Conservation (phyloP, 2,888 invertebrate genomes). For the Tethea ocularis region DNA sequence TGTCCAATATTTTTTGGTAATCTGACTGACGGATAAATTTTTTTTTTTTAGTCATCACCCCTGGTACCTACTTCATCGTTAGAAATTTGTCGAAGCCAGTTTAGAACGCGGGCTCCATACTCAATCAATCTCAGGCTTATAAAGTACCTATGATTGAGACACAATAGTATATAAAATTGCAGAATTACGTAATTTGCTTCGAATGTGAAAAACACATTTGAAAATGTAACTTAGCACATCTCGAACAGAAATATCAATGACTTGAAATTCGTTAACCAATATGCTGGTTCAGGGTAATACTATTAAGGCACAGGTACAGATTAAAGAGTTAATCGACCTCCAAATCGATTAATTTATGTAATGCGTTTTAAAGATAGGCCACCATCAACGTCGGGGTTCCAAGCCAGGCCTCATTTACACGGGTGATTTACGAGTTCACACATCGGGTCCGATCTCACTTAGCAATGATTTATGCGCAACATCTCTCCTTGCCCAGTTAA, state of each 20-base stretch:
- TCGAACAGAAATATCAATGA: not conserved
- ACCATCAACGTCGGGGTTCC: conserved; percentile 63
- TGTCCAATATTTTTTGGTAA: too few relatives aligned
- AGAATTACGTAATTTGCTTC: too few relatives aligned
- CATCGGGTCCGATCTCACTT: conserved; percentile 80
- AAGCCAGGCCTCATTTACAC: conserved; percentile 72
- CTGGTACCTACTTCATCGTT: too few relatives aligned
- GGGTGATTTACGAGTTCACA: conserved; percentile 81
- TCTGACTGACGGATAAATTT: too few relatives aligned
- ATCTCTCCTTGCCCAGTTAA: conserved; percentile 75
- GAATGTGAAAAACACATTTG: too few relatives aligned
- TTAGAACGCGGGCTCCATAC: too few relatives aligned
- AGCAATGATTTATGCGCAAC: conserved; percentile 80
- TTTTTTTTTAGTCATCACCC: too few relatives aligned
- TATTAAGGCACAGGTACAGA: conserved; percentile 27
- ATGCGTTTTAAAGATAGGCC: conserved; percentile 64
- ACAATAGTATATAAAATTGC: too few relatives aligned
- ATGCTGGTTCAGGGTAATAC: conserved; percentile 13
- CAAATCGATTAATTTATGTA: conserved; percentile 58
- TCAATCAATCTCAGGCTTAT: too few relatives aligned
- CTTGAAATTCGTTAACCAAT: not conserved
- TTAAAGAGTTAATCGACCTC: conserved; percentile 43
- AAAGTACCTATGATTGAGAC: too few relatives aligned
- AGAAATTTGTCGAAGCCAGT: too few relatives aligned
- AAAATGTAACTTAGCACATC: too few relatives aligned